Evolutionary conservation across 2,113 vertebrate species (phyloP), one percentile per base, ranked within the genome.

Genomic region (Helogale parvula): DNA sequence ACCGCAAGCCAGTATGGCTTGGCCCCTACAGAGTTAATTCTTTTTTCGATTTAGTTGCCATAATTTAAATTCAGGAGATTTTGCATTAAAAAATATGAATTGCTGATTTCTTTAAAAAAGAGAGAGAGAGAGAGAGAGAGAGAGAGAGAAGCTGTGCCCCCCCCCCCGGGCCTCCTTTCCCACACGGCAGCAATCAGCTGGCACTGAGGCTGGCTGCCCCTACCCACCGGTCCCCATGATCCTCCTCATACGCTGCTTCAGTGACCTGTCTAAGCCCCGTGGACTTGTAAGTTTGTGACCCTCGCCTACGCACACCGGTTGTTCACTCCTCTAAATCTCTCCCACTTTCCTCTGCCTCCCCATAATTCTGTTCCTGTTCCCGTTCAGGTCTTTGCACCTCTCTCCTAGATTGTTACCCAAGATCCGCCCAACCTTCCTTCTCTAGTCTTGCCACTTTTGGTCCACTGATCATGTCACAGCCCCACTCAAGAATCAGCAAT

Each of bases 1-100:
- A 71, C 7, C 9, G 57, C 13, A 89, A 68, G 71, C 77, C 80
- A 52, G 19, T 76, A 29, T 0, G 10, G 25, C 71, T 81, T 90
- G 65, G 63, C 9, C 63, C 13, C 76, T 57, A 8, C 2, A 72
- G 66, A 76, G 45, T 86, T 68, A 10, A 17, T 25, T 31, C n/a
- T 47, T 63, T 80, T 94, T 68, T 60, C 25, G 82, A 69, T 86
- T 80, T 84, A 66, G 77, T 93, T 93, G 79, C 63, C 31, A 76
- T 90, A 14, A 90, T 81, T 96, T 92, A 93, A 90, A 90, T 68
- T 84, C 11, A 33, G 41, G 38, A 93, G 52, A 79, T 52, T 82
- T 85, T 96, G n/a, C 63, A 85, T 92, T 96, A 66, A 21, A n/a
- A 89, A 76, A 50, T 85, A 15, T 76, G n/a, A 95, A 71, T 92